Evolutionary conservation across 2,113 vertebrate species (phyloP), one percentile per base, ranked within the genome.

Genomic region (Geococcyx californianus): DNA sequence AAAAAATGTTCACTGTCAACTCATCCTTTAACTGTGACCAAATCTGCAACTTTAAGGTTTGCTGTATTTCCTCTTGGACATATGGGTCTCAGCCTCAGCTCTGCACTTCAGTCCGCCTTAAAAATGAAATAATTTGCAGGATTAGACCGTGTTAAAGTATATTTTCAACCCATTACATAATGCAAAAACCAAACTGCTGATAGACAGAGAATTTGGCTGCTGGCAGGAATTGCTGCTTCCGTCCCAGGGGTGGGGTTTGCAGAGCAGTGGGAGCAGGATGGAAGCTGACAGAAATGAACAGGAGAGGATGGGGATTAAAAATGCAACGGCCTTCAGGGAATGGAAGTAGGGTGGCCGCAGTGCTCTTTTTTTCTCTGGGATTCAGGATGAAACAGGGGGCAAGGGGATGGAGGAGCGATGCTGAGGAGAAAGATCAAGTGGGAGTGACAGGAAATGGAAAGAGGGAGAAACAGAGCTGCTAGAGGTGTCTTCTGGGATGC

Each of bases 21-120:
- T 85, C 79, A 56, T 31, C 80, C 33, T 90, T 92, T 89, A 66
- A 92, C 51, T 55, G 74, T 40, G 33, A 90, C 54, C 89, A 85
- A 62, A 73, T 52, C 38, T 24, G 33, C 38, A 88, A 44, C 62
- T 83, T 76, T 66, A 74, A 49, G 13, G 67, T 90, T 73, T 89
- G 60, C 93, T n/a, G 19, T 33, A 68, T 76, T 89, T 84, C 40
- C 34, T 91, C 78, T 87, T 76, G 26, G 29, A 55, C 36, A 20
- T 12, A 29, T 5, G 10, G 10, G 16, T 26, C 45, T 59, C 36
- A 58, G 47, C 19, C 28, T 63, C 16, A 34, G 34, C 59, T 75
- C 73, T 45, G 40, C 17, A 45, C 29, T 54, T 58, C 16, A 55
- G 13, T 52, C 33, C 40, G 10, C 16, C 66, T 54, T 60, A 38